Conservation (phyloP, 2,113 vertebrate species). For the Alligator sinensis region DNA sequence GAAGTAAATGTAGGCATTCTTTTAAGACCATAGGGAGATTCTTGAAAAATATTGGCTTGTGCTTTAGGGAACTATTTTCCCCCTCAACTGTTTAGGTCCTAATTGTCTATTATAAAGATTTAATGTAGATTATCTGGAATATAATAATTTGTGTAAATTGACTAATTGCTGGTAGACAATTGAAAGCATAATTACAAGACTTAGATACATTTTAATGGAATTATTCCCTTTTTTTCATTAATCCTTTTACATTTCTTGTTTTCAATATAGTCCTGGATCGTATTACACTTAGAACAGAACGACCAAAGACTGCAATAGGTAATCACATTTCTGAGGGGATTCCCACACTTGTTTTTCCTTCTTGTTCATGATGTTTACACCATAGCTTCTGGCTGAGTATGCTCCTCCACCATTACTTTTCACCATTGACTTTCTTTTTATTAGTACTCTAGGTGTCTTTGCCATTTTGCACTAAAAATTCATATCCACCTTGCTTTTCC, state of each 20-base stretch:
- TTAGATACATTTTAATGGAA: neutral
- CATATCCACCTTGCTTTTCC: neutral
- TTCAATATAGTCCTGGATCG: slow-evolving; percentile 32
- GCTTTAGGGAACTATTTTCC: neutral
- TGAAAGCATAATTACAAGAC: neutral
- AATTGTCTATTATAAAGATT: neutral
- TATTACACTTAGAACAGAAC: slow-evolving; percentile 39
- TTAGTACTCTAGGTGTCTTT: neutral
- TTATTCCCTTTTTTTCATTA: neutral
- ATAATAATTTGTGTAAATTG: neutral
- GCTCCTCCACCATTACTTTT: neutral
- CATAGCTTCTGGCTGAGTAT: neutral
- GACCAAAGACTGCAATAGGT: slow-evolving; percentile 40
- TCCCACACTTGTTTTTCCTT: neutral
- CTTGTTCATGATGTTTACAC: neutral
- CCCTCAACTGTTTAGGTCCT: neutral
- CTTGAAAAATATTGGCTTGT: neutral
- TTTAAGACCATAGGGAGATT: neutral
- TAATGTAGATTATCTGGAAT: neutral
- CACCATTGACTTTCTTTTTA: neutral
- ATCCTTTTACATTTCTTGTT: slow-evolving; percentile 14
- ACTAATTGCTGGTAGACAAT: neutral
- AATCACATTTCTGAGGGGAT: neutral
- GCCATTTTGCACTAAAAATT: slow-evolving; percentile 9
- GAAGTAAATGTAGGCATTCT: neutral